These are phyloP conservation scores for Asbolus verrucosus DNA, from an alignment of 1,140 invertebrate genomes.

Conservation along the genomic window DNA sequence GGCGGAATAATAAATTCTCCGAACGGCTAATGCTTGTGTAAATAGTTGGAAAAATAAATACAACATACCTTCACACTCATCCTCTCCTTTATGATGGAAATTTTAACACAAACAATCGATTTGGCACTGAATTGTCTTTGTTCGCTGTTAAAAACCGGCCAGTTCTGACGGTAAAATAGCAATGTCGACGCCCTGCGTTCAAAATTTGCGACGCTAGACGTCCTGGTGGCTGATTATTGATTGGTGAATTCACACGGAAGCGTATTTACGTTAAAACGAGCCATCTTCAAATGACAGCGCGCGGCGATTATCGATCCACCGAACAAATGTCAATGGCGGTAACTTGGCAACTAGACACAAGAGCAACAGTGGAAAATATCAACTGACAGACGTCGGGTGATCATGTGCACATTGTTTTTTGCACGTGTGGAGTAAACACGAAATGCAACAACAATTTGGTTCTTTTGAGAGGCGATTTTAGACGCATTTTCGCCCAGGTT, in stretches of 20 bases:
- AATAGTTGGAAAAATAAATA: background rate
- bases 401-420: too few relatives aligned
- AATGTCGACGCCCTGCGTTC: slow-evolving; percentile 43
- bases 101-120: background rate
- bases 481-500: too few relatives aligned
- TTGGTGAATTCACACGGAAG: slow-evolving; percentile 36
- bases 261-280: slow-evolving; percentile 18
- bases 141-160: background rate
- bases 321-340: background rate
- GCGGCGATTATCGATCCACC: slow-evolving; percentile 14
- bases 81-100: background rate
- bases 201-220: slow-evolving; percentile 45
- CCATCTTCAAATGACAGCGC: slow-evolving; percentile 2
- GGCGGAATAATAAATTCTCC: too few relatives aligned
- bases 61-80: slow-evolving; percentile 39
- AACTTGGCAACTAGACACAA: too few relatives aligned
- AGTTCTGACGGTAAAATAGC: background rate
- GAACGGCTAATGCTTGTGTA: background rate
- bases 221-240: slow-evolving; percentile 41
- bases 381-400: too few relatives aligned
- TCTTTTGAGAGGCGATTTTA: too few relatives aligned
- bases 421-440: too few relatives aligned
- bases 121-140: background rate
- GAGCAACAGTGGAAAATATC: too few relatives aligned
- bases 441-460: too few relatives aligned